Evolutionary conservation across 2,888 invertebrate genomes (phyloP).

Genomic region (Arctia plantaginis): DNA sequence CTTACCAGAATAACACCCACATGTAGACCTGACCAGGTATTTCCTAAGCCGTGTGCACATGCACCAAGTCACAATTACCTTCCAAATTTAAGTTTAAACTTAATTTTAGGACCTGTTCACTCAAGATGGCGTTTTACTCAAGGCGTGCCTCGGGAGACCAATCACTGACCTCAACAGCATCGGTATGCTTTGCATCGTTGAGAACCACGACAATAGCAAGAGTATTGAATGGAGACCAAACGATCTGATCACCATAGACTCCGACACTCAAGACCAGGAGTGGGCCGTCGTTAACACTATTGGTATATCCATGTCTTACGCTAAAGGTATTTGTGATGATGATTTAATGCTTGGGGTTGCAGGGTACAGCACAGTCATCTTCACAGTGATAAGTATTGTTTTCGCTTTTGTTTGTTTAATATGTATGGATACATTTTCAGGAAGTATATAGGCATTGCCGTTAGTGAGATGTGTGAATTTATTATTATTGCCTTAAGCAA

Average conservation of each 20-base stretch:
- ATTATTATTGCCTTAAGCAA: neutral
- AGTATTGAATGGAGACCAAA: constrained; percentile 94
- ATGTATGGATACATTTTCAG: neutral
- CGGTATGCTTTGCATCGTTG: constrained; percentile 90
- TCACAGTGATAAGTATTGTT: neutral
- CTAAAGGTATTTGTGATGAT: constrained; percentile 41
- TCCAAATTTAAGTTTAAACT: neutral
- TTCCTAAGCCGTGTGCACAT: too few species aligned
- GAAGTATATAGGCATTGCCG: neutral
- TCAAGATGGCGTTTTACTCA: constrained; percentile 92
- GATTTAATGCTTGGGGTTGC: constrained; percentile 16
- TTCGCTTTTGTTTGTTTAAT: neutral
- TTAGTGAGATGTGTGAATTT: too few species aligned
- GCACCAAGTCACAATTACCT: too few species aligned
- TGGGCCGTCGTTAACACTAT: constrained; percentile 94
- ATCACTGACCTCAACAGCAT: constrained; percentile 88
- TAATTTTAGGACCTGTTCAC: constrained; percentile 89
- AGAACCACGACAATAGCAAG: constrained; percentile 87
- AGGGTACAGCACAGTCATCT: constrained; percentile 3
- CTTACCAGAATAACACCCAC: too few species aligned
- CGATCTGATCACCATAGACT: constrained; percentile 91
- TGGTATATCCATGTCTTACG: constrained; percentile 66
- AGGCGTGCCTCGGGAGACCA: constrained; percentile 88
- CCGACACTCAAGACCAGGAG: constrained; percentile 92
- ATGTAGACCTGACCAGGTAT: too few species aligned